Percentiles rank a stretch among this genome's conserved stretches.
Conservation (phyloP, 1,140 invertebrate genomes). For the Megathymus violae region DNA sequence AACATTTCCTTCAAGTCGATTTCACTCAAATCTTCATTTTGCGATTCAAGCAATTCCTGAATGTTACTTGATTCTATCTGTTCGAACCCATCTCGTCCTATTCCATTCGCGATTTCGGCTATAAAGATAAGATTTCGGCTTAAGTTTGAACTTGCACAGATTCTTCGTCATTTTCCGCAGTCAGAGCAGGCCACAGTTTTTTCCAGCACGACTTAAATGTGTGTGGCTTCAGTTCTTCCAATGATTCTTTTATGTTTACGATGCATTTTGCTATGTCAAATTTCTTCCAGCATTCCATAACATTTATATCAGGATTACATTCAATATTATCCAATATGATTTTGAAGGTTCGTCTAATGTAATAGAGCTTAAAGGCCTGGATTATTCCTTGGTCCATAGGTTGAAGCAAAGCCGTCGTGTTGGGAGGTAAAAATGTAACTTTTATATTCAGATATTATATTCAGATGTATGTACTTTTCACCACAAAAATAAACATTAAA, state of each 20-base stretch:
- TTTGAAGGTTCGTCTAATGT: conserved; percentile 39
- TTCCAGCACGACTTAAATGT: too few species aligned
- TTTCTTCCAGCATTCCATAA: conserved; percentile 47
- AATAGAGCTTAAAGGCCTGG: conserved; percentile 43
- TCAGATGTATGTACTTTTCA: too few species aligned
- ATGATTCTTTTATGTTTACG: too few species aligned
- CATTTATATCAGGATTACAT: conserved; percentile 46
- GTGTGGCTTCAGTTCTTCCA: too few species aligned
- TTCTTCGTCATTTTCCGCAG: too few species aligned
- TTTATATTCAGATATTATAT: too few species aligned
- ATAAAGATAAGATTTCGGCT: too few species aligned
- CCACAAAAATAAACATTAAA: too few species aligned
- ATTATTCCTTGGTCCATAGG: conserved; percentile 46
- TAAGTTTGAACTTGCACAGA: too few species aligned
- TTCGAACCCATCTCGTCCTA: conserved; percentile 60
- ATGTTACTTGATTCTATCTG: conserved; percentile 62
- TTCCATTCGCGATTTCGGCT: conserved; percentile 44
- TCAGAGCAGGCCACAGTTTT: too few species aligned
- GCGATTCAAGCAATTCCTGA: conserved; percentile 55
- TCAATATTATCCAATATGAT: conserved; percentile 45
- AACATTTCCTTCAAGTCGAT: conserved; percentile 58
- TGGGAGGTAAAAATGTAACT: too few species aligned
- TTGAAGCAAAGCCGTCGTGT: conserved; percentile 47
- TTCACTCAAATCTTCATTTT: conserved; percentile 58
- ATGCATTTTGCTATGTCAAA: too few species aligned